Conservation (phyloP, 2,797 vertebrate genomes). For the Darevskia mixta region DNA sequence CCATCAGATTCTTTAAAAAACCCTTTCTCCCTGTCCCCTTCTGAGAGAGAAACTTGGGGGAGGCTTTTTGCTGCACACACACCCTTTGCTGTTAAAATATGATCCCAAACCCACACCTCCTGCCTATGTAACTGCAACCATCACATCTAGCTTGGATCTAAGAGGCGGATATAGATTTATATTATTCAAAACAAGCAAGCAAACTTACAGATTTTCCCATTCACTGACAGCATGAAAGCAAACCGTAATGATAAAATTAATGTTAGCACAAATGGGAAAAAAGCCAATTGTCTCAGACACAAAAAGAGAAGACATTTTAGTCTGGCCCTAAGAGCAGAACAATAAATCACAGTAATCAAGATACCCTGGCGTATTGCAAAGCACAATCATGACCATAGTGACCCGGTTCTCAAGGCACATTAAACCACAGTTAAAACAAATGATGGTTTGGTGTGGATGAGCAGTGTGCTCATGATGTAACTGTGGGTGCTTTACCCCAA, state of each 20-base stretch:
- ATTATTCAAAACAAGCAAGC: conserved; percentile 54
- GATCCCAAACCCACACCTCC: background rate
- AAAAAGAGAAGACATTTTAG: background rate
- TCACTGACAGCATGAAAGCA: conserved; percentile 75
- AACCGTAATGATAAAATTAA: conserved; percentile 66
- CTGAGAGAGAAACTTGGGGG: no score
- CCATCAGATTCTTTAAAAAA: background rate
- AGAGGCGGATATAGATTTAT: background rate
- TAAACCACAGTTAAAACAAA: no score
- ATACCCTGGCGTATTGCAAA: no score
- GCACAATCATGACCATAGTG: no score
- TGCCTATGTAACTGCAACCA: background rate
- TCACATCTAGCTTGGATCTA: background rate
- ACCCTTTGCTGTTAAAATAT: background rate
- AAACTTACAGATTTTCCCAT: conserved; percentile 77
- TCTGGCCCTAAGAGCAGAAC: background rate
- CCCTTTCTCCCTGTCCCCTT: background rate
- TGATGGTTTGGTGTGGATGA: no score
- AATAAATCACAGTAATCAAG: background rate
- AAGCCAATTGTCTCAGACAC: no score
- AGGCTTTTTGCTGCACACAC: background rate
- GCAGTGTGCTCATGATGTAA: no score
- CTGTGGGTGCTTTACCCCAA: no score
- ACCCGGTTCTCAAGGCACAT: no score
- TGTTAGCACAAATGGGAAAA: background rate